Base-by-base conservation (phyloP, 2,113 vertebrate species). In the Natator depressus region DNA sequence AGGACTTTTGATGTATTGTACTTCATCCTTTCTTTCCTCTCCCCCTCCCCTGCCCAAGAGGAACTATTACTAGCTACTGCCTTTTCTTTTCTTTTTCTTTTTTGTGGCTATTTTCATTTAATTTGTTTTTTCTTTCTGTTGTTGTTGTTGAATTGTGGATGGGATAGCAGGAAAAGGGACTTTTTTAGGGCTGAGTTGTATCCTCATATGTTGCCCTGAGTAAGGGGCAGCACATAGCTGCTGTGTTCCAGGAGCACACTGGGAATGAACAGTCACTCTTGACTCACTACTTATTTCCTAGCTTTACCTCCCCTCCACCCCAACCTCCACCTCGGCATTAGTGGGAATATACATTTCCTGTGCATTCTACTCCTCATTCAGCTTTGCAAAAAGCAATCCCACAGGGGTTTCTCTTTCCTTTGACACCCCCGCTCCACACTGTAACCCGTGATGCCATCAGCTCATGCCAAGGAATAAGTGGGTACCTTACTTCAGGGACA, bases 401-500 rank as follows among this genome's bases (percentile, higher is more conserved):
- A 31, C 29, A 31, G 27, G 27, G 27, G n/a, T 72, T 38, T n/a
- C 17, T 69, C 13, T 69, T 35, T 69, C n/a, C n/a, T 72, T 17
- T 91, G 53, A 54, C 20, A 7, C 8, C 76, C 78, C 83, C 55
- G n/a, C 78, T 78, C 20, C 22, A 57, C 84, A 79, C 53, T 31
- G 8, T 80, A 31, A 76, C 93, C 89, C 89, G 55, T 75, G 91
- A 82, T 53, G 42, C 80, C 89, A 89, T 84, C 51, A 95, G 82
- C 72, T 93, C 82, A 87, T 83, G 82, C 17, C 47, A 82, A 51
- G 76, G 81, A 87, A 79, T 51, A 91, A 92, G 84, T 82, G 10
- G 24, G 11, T 88, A 53, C 16, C 69, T 93, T 93, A 86, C 72
- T 62, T 24, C 55, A 57, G 55, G 55, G 55, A 10, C 25, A 4